Percentiles rank a stretch among this genome's conserved stretches.
Evolutionary conservation across 2,113 vertebrate species (phyloP).

Genomic region (Carassius auratus): DNA sequence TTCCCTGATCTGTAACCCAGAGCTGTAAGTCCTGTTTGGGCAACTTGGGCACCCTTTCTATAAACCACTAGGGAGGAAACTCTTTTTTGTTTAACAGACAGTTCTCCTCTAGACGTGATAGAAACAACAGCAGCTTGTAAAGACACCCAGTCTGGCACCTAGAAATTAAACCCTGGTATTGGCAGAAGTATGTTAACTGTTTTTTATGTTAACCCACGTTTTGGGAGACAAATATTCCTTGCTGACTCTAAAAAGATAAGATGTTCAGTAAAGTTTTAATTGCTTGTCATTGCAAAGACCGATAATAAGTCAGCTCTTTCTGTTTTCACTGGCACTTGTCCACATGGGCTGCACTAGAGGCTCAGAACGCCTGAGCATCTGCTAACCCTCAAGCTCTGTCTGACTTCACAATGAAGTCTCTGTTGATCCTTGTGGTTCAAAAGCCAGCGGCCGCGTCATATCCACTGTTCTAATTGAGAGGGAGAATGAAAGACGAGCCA

Average conservation of each 20-base stretch:
- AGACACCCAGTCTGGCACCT: constrained; percentile 9
- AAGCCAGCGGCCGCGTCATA: background rate
- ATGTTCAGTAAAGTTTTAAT: background rate
- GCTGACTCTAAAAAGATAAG: background rate
- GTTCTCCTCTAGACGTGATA: constrained; percentile 39
- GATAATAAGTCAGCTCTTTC: constrained; percentile 38
- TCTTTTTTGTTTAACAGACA: constrained; percentile 13
- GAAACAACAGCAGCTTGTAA: constrained; percentile 51
- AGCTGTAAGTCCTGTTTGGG: constrained; percentile 35
- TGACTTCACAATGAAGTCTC: constrained; percentile 44
- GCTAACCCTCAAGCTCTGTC: background rate
- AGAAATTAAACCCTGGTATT: constrained; percentile 4
- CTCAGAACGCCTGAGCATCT: constrained; percentile 4
- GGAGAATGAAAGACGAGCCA: constrained; percentile 8
- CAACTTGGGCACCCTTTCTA: background rate
- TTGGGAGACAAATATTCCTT: background rate
- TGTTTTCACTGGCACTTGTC: constrained; percentile 49
- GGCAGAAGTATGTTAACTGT: background rate
- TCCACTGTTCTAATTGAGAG: background rate
- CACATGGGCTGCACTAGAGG: constrained; percentile 36
- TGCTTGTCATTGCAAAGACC: background rate
- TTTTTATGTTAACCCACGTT: background rate
- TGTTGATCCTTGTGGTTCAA: constrained; percentile 52
- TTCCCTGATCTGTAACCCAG: background rate
- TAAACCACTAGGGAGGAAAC: background rate